Percentiles rank a stretch among this genome's conserved stretches.
These are phyloP conservation scores for Acanthurus tractus DNA, from an alignment of 2,797 vertebrate genomes.

Conservation along the genomic window DNA sequence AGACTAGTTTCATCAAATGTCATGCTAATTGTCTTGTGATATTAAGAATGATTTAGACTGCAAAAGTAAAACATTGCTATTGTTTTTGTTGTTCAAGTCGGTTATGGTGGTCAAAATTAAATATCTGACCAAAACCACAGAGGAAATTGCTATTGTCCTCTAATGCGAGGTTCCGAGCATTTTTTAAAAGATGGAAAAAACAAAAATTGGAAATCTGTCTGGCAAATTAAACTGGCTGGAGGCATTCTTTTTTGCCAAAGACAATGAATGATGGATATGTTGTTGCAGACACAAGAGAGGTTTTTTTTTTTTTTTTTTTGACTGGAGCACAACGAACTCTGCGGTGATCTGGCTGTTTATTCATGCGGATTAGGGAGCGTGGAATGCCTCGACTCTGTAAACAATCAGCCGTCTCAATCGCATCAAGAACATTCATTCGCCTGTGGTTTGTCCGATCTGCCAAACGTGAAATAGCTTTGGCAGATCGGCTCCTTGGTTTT, in stretches of 20 bases:
- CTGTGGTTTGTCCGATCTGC: constrained; percentile 75
- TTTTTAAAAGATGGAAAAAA: constrained; percentile 49
- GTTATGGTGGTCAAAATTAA: constrained; percentile 12
- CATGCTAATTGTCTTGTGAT: background rate
- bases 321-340: constrained; percentile 63
- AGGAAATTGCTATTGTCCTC: constrained; percentile 23
- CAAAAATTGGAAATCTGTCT: constrained; percentile 30
- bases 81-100: constrained; percentile 3
- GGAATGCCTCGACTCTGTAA: constrained; percentile 79
- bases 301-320: constrained; percentile 14
- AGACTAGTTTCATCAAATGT: background rate
- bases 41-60: background rate
- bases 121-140: constrained; percentile 22
- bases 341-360: constrained; percentile 69
- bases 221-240: constrained; percentile 35
- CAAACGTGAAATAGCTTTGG: constrained; percentile 80
- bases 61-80: background rate
- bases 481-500: constrained; percentile 53
- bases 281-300: constrained; percentile 62
- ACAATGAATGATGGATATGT: constrained; percentile 67
- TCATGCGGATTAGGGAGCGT: constrained; percentile 71
- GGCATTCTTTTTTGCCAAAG: constrained; percentile 48
- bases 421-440: constrained; percentile 71
- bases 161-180: constrained; percentile 3
- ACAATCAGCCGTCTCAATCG: constrained; percentile 75